Base-by-base conservation (phyloP, 2,888 invertebrate genomes). In the Hydriomena furcata region DNA sequence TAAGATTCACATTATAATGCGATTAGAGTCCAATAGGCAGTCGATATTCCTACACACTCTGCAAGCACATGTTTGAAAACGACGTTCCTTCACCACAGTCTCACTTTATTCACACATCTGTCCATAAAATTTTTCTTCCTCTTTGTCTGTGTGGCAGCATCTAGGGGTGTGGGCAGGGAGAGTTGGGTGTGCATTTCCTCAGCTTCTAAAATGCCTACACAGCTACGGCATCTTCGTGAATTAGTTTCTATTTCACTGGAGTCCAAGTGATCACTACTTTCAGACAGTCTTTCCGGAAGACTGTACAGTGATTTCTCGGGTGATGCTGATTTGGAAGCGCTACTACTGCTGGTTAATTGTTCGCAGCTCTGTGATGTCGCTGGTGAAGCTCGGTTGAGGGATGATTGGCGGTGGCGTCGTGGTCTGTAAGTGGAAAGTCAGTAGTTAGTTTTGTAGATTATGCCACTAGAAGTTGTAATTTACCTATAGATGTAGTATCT, bases 81-180 rank as follows among this genome's bases (percentile, higher is more conserved):
- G 65, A 68, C 67, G 66, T 62, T 69, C 65, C 64, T 93, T 95
- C 78, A 95, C 91, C 88, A 88, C 73, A 94, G 94, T 91, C 94
- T 93, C 83, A 95, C 94, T 93, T 95, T 95, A 87, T 94, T 95
- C 66, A 95, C 94, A 84, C 95, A 95, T 80, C 94, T 92, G 91
- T 96, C 96, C 93, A 96, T 95, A 80, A 96, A 96, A 82, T 95
- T 96, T 76, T 94, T 93, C 81, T 94, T 94, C 71, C 93, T 91
- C 79, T 94, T 94, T 5, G 91, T 92, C 68, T 92, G 92, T 42
- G 90, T 91, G 60, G 88, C 77, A 64, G 92, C 91, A 64, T 93
- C 91, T 71, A 91, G 82, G 65, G 92, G 91, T 71, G 93, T 79
- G 68, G 91, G 91, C 68, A 93, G 73, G 57, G 92, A 92, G 52